Evolutionary conservation across 2,113 vertebrate genomes (phyloP), one percentile per base, ranked within the genome.

Genomic region (Oncorhynchus nerka): DNA sequence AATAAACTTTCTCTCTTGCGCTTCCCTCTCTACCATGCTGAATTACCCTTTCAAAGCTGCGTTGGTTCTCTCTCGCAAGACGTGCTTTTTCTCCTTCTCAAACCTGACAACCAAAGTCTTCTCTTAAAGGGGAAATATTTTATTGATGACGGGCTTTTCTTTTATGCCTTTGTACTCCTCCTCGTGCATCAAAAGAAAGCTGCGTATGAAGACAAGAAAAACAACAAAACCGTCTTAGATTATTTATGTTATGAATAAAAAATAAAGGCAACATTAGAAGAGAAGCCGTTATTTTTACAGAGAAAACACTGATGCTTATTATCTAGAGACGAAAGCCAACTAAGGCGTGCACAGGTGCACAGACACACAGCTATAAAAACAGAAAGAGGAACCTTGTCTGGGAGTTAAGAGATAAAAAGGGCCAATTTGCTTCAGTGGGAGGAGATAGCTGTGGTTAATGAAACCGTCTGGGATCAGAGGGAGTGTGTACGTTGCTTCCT

Each of bases 381-480:
- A 15, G 51, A 49, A 26, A 15, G 79, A 51, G 19, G 49, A 74
- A 66, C 73, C 79, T 73, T 82, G 78, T 82, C 76, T 73, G 66
- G 19, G 24, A 71, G 32, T 64, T 75, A 78, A 77, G 79, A 83
- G 83, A 77, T 85, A 24, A 83, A 84, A 75, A 61, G 28, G 30
- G 79, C 78, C 70, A 77, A 74, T 85, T 82, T 77, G 79, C 83
- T 70, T 79, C 72, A 49, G 73, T 72, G 77, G 51, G 75, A 81
- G 70, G 32, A 67, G 75, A 81, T 70, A 70, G 68, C 70, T 76
- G 4, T 70, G 76, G 68, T 76, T 81, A 79, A 83, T 79, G 81
- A 81, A 82, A 76, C 68, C 78, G 68, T 75, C 75, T 45, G 28
- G 32, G 26, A 67, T 26, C 26, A 77, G 49, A 59, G 67, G 0